Conservation (phyloP, 2,113 vertebrate genomes). For the Paracanthobrama guichenoti region DNA sequence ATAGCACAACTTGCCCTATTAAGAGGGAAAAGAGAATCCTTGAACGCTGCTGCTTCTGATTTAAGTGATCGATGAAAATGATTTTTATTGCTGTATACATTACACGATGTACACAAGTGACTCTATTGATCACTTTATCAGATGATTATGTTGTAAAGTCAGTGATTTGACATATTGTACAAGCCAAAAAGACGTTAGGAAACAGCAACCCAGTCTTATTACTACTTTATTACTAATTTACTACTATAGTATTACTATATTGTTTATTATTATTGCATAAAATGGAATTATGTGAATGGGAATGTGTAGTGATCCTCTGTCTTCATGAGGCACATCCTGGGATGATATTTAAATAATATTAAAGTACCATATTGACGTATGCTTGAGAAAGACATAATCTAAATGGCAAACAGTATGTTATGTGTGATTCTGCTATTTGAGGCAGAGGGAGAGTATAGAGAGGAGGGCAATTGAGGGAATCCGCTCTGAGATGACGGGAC, state of each 20-base stretch:
- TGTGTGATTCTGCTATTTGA: neutral
- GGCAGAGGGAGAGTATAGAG: neutral
- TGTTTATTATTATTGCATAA: neutral
- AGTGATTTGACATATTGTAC: neutral
- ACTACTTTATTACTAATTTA: neutral
- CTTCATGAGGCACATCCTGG: neutral
- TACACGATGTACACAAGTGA: slow-evolving; percentile 7
- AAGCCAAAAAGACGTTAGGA: neutral
- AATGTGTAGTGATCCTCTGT: neutral
- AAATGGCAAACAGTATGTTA: neutral
- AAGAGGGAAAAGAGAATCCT: neutral
- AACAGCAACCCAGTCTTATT: neutral
- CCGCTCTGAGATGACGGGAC: slow-evolving; percentile 21
- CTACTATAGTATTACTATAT: neutral
- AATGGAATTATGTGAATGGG: neutral
- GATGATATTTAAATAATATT: neutral
- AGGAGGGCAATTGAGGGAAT: neutral
- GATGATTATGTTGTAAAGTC: neutral
- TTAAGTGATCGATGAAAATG: slow-evolving; percentile 9
- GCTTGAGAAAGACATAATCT: neutral
- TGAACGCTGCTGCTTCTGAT: neutral
- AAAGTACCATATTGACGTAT: neutral
- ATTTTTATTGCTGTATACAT: slow-evolving; percentile 1
- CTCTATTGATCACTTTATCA: slow-evolving; percentile 14
- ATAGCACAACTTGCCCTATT: neutral